phyloP scores from a whole-genome alignment of 2,113 vertebrate genomes.

The Passer domesticus region DNA sequence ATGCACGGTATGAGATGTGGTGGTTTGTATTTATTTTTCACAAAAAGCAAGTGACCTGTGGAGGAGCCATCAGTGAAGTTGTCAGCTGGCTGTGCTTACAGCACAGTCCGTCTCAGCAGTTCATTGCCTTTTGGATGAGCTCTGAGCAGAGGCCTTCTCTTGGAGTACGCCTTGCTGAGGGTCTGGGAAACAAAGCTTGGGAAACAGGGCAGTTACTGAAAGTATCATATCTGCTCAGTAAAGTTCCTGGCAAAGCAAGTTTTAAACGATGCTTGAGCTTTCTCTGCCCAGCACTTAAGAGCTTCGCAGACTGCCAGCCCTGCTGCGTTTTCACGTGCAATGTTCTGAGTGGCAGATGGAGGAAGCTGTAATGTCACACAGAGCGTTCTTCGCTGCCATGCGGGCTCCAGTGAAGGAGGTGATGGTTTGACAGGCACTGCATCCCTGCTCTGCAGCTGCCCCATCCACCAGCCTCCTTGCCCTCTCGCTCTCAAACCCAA shows the following conservation, averaged over 20 bases:
- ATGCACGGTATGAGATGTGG: background rate
- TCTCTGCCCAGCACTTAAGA: background rate
- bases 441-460: background rate
- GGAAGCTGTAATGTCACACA: background rate
- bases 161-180: background rate
- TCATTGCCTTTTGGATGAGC: background rate
- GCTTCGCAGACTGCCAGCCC: background rate
- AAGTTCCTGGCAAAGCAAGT: background rate
- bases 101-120: background rate
- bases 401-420: background rate
- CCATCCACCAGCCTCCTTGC: background rate
- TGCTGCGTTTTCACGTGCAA: background rate
- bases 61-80: background rate
- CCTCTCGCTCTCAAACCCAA: background rate
- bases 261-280: background rate
- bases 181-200: background rate
- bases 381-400: background rate
- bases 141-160: background rate
- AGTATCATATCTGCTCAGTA: background rate
- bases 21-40: conserved; percentile 4
- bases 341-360: background rate
- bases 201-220: background rate
- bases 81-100: background rate
- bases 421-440: background rate
- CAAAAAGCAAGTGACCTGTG: background rate